phyloP scores from a whole-genome alignment of 1,140 invertebrate genomes.

The Megalopta genalis region DNA sequence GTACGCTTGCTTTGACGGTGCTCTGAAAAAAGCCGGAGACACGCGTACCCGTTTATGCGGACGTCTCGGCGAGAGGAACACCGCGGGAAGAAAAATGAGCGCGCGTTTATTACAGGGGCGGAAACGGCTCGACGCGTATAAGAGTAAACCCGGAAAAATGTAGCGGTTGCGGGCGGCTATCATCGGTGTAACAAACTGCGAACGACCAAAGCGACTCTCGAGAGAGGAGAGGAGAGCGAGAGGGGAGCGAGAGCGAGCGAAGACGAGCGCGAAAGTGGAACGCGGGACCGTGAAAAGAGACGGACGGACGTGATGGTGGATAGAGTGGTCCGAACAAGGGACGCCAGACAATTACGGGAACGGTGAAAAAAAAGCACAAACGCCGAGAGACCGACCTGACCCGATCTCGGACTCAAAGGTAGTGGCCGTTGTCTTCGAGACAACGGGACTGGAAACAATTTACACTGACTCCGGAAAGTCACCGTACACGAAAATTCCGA shows the following conservation, averaged over 20 bases:
- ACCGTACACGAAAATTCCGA: too few relatives aligned
- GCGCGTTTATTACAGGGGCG: not conserved
- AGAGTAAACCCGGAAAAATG: conserved; percentile 5
- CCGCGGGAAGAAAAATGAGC: not conserved
- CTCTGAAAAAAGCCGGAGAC: not conserved
- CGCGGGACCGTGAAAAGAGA: not conserved
- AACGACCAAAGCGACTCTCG: not conserved
- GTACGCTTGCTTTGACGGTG: too few relatives aligned
- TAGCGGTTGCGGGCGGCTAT: not conserved
- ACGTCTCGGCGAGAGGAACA: not conserved
- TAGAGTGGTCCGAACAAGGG: too few relatives aligned
- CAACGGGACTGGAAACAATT: too few relatives aligned
- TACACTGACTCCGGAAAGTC: too few relatives aligned
- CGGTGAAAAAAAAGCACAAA: too few relatives aligned
- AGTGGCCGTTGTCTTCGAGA: too few relatives aligned
- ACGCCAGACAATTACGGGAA: too few relatives aligned
- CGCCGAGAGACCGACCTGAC: too few relatives aligned
- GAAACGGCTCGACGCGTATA: not conserved
- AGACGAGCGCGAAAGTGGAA: not conserved
- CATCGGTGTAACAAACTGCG: not conserved
- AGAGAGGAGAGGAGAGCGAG: not conserved
- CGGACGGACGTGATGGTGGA: not conserved
- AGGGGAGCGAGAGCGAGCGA: too few relatives aligned
- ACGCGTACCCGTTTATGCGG: not conserved
- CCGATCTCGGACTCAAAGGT: too few relatives aligned